phyloP scores from a whole-genome alignment of 2,888 invertebrate genomes.

The Apodemia hepburni region DNA sequence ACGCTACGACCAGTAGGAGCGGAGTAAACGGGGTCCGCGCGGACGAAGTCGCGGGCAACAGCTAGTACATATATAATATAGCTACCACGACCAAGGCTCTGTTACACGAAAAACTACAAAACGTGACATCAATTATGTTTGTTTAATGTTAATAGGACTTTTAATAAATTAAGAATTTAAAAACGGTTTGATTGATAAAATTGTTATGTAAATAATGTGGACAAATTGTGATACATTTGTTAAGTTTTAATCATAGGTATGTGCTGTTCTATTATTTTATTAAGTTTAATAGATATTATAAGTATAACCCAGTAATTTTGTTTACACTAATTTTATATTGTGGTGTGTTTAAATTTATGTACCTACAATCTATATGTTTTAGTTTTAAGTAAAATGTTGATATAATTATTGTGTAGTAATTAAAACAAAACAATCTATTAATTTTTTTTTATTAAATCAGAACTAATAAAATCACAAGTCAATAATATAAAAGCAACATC shows the following conservation, averaged over 20 bases:
- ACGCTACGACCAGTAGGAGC: too few species aligned
- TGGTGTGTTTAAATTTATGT: not conserved
- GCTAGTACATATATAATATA: too few species aligned
- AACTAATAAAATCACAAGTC: constrained; percentile 14
- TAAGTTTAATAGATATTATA: not conserved
- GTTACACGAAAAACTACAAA: too few species aligned
- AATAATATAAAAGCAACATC: constrained; percentile 14
- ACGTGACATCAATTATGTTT: too few species aligned
- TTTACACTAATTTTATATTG: not conserved
- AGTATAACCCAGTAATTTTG: not conserved
- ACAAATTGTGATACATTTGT: constrained; percentile 1
- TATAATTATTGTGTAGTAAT: not conserved
- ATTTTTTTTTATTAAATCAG: constrained; percentile 7
- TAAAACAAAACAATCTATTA: not conserved
- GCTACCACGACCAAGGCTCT: too few species aligned
- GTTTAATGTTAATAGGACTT: too few species aligned
- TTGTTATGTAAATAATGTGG: not conserved
- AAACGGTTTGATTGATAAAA: too few species aligned
- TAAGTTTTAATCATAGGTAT: not conserved
- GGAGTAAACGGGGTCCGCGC: too few species aligned
- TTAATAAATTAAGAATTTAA: too few species aligned
- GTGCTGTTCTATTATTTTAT: not conserved
- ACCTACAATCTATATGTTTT: not conserved
- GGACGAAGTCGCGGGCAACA: too few species aligned
- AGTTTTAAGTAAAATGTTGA: not conserved